A percentile compares a stretch with the other conserved stretches of the same genome.
Conservation (phyloP, 2,797 vertebrate species). For the Chanos chanos region DNA sequence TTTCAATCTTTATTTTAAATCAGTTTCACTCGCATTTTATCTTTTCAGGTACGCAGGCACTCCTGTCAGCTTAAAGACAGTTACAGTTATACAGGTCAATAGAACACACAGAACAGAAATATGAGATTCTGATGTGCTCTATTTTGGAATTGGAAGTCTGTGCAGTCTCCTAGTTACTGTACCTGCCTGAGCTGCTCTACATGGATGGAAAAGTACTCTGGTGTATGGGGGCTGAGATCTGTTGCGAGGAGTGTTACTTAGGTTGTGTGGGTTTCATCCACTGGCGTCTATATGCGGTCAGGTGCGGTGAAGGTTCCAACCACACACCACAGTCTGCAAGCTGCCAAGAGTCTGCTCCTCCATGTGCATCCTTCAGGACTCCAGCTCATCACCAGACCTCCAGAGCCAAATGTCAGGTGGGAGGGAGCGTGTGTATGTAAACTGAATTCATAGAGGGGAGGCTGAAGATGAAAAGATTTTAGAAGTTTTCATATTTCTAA, state of each 20-base stretch:
- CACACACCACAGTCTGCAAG: conserved; percentile 8
- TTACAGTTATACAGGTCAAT: too few relatives aligned
- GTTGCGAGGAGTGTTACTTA: conserved; percentile 16
- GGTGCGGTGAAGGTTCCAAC: conserved; percentile 39
- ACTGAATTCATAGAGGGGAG: conserved; percentile 8
- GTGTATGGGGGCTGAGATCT: conserved; percentile 23
- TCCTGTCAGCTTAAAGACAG: too few relatives aligned
- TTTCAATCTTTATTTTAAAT: too few relatives aligned
- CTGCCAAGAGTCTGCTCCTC: conserved; percentile 33
- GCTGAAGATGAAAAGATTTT: conserved; percentile 3
- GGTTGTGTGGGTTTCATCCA: conserved; percentile 38
- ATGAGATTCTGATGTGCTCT: too few relatives aligned
- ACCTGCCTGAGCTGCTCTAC: conserved; percentile 29
- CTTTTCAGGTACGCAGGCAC: too few relatives aligned
- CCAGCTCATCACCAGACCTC: conserved; percentile 21
- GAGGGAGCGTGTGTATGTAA: conserved; percentile 5
- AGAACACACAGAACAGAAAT: too few relatives aligned
- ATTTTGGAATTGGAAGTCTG: background rate
- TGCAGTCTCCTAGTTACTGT: background rate
- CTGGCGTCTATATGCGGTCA: conserved; percentile 50
- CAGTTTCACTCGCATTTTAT: too few relatives aligned
- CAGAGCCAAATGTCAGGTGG: conserved; percentile 1
- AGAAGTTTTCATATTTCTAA: background rate
- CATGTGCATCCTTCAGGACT: background rate
- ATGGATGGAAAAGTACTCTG: conserved; percentile 58